phyloP scores from a whole-genome alignment of 2,888 invertebrate species.

The Bimastos eiseni region DNA sequence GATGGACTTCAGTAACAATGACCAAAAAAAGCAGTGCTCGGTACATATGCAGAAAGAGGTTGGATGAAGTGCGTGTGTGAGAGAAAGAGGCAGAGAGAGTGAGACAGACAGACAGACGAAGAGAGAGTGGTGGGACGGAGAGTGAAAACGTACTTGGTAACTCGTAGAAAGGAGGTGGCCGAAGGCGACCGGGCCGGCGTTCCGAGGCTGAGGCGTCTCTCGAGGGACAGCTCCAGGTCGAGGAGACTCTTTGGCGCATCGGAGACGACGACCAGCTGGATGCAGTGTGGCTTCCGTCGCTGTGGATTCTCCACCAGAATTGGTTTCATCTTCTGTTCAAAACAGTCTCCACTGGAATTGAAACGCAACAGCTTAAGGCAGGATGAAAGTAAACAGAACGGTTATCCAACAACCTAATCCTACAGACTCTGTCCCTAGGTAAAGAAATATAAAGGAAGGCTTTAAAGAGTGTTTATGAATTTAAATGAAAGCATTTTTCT shows the following conservation, averaged over 20 bases:
- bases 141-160: not conserved
- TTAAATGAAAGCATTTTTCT: not conserved
- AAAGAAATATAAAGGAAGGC: not conserved
- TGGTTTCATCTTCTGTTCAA: slow-evolving; percentile 68
- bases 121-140: too few species aligned
- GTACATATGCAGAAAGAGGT: too few species aligned
- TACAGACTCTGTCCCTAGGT: not conserved
- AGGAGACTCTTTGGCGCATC: slow-evolving; percentile 65
- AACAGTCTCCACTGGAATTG: slow-evolving; percentile 74
- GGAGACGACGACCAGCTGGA: slow-evolving; percentile 81
- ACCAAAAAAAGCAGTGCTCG: too few species aligned
- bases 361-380: not conserved
- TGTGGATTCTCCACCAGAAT: slow-evolving; percentile 49
- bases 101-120: not conserved
- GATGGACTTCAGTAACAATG: too few species aligned
- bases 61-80: too few species aligned
- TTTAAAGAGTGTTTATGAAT: too few species aligned
- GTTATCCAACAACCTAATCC: not conserved
- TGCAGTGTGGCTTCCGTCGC: slow-evolving; percentile 76
- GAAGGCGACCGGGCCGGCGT: not conserved
- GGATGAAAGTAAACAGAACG: not conserved
- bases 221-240: slow-evolving; percentile 69
- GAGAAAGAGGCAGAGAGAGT: too few species aligned
- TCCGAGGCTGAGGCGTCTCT: slow-evolving; percentile 15
- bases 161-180: not conserved